Conservation (phyloP, 2,888 invertebrate genomes). For the Anthophora plumipes region DNA sequence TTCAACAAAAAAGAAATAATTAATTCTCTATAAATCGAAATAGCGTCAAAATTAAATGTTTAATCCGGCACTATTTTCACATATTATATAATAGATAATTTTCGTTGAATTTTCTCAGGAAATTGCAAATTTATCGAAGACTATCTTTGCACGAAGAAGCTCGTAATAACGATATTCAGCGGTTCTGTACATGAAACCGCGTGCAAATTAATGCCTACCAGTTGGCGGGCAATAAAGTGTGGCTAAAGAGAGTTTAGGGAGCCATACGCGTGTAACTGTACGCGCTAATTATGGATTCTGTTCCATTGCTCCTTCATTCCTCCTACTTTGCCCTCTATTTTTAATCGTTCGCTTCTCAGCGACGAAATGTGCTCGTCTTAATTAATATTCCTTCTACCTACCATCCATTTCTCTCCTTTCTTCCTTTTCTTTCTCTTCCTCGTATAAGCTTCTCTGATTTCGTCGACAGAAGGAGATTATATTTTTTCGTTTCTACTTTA, state of each 20-base stretch:
- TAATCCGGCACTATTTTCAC: neutral
- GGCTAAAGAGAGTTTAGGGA: constrained; percentile 42
- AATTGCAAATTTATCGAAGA: constrained; percentile 35
- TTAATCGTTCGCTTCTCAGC: constrained; percentile 17
- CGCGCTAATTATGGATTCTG: constrained; percentile 49
- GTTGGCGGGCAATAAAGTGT: constrained; percentile 40
- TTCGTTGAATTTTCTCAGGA: neutral
- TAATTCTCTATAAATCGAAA: no score
- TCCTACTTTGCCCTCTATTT: neutral
- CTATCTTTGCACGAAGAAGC: constrained; percentile 12
- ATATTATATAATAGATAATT: no score
- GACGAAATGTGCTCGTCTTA: constrained; percentile 3
- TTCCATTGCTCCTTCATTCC: neutral
- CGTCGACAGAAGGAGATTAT: neutral
- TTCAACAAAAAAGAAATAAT: no score
- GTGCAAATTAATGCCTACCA: constrained; percentile 50
- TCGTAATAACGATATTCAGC: constrained; percentile 16
- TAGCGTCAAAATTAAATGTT: no score
- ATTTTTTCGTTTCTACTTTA: neutral
- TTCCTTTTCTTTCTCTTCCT: no score
- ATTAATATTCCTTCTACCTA: constrained; percentile 22
- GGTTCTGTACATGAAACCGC: constrained; percentile 47
- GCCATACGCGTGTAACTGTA: constrained; percentile 41
- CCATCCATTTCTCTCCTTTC: neutral
- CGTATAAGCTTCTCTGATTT: neutral